Evolutionary conservation across 1,140 invertebrate species (phyloP), one percentile per base, ranked within the genome.

Genomic region (Trichomalopsis sarcophagae): DNA sequence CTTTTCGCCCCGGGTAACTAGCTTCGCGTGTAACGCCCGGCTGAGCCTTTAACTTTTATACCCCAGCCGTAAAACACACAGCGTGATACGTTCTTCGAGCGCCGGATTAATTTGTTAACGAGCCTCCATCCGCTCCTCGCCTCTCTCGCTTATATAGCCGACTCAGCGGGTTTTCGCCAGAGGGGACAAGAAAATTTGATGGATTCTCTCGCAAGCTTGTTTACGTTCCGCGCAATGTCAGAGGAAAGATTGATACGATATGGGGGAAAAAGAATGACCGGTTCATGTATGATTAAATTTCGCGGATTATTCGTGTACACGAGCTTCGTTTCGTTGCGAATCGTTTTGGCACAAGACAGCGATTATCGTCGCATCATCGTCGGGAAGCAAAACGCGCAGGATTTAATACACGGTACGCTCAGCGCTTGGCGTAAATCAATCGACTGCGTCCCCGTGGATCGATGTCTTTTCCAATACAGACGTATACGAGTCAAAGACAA

Each of bases 31-130:
- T 62, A n/a, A 62, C 4, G 55, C 14, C 55, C 55, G 55, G 17
- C 17, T 21, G 55, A 62, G 5, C 55, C 4, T 62, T 62, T 21
- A 62, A 62, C 55, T 62, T 62, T 62, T 62, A 62, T 62, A 62
- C 55, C 55, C 40, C 21, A 62, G 55, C 55, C 21, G 55, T 62
- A 62, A 62, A 62, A 62, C 55, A 62, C 55, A 21, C 55, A 21
- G 55, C 55, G 55, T 62, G 55, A 62, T 62, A 62, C 17, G 55
- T 62, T 62, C 55, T 62, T 62, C 55, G 55, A 62, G 55, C 21
- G 14, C 14, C 27, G 68, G 68, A 71, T 71, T 71, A 71, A 71
- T 71, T 71, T 71, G 68, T 33, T 71, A 71, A 71, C 68, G 68
- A 71, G 68, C 68, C 55, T 62, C 55, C 21, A 62, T n/a, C 14